These are phyloP conservation scores for Vombatus ursinus DNA, from an alignment of 2,113 vertebrate species.

Conservation along the genomic window DNA sequence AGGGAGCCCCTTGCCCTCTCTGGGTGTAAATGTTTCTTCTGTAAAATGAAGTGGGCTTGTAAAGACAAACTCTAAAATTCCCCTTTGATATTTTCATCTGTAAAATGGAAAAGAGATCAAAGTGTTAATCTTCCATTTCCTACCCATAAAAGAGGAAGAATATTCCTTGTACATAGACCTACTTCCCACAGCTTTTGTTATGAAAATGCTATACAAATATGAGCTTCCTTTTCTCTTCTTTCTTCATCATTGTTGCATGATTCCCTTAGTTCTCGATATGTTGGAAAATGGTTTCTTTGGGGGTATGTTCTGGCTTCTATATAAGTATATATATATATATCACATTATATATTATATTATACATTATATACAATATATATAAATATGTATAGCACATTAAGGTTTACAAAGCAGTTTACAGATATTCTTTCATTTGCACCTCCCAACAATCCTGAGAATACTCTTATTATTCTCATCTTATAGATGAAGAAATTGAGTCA, in stretches of 20 bases:
- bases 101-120: not conserved
- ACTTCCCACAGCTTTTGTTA: not conserved
- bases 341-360: too few relatives aligned
- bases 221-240: not conserved
- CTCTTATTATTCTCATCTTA: not conserved
- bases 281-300: not conserved
- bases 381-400: too few relatives aligned
- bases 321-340: too few relatives aligned
- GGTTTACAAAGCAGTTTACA: too few relatives aligned
- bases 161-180: not conserved
- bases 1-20: not conserved
- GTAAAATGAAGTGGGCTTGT: not conserved
- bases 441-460: not conserved
- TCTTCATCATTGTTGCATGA: not conserved
- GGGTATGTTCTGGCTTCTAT: too few relatives aligned
- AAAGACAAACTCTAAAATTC: not conserved
- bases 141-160: not conserved
- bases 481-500: not conserved
- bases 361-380: too few relatives aligned
- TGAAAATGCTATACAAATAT: not conserved
- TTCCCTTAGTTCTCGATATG: not conserved
- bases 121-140: not conserved
- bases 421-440: too few relatives aligned
- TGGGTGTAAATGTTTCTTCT: too few relatives aligned
- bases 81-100: not conserved